Conservation (phyloP, 2,113 vertebrate species). For the Tichodroma muraria region DNA sequence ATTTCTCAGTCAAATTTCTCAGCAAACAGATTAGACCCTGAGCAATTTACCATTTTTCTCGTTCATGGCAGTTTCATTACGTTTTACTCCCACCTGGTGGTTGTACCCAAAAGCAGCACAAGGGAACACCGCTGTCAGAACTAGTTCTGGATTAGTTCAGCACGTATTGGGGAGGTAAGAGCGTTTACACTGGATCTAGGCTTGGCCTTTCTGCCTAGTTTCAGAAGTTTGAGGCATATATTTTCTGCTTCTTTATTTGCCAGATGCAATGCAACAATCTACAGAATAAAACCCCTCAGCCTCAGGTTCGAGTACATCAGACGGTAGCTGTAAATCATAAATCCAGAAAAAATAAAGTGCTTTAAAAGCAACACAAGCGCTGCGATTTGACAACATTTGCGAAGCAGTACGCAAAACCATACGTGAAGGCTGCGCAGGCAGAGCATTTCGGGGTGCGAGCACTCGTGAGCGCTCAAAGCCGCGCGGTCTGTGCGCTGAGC, state of each 20-base stretch:
- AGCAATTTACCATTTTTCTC: neutral
- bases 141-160: neutral
- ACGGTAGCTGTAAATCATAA: neutral
- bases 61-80: neutral
- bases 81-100: constrained; percentile 72
- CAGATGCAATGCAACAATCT: neutral
- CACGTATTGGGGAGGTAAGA: neutral
- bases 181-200: neutral
- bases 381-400: neutral
- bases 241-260: neutral
- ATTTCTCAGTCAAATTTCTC: neutral
- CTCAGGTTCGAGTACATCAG: neutral
- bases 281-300: neutral
- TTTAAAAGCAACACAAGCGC: neutral
- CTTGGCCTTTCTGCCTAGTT: neutral
- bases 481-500: no score
- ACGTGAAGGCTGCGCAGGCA: accelerated
- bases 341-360: accelerated
- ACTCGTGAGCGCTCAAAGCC: neutral
- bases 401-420: accelerated
- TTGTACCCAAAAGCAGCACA: neutral
- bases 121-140: neutral
- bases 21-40: neutral
- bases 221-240: neutral
- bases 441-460: accelerated